phyloP scores from a whole-genome alignment of 2,113 vertebrate genomes.

The Rhinoderma darwinii region DNA sequence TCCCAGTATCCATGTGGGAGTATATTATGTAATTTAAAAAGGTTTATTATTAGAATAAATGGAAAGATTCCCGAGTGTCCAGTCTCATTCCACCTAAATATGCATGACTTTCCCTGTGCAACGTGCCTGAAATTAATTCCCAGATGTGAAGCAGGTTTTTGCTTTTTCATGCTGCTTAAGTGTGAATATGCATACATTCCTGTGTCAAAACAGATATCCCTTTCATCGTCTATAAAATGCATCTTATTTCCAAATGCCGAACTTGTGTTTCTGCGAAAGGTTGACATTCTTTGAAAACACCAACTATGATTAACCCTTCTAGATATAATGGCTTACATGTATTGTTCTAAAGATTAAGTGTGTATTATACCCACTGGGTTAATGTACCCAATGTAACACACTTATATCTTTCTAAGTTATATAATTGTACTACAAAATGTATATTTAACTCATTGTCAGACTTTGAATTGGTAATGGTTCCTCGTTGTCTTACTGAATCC shows the following conservation, averaged over 20 bases:
- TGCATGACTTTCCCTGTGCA: conserved; percentile 22
- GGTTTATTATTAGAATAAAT: conserved; percentile 29
- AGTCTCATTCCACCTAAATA: conserved; percentile 9
- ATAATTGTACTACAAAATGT: too few relatives aligned
- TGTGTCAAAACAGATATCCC: conserved; percentile 22
- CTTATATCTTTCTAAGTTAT: too few relatives aligned
- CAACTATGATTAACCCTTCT: neutral
- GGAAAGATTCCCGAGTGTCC: neutral
- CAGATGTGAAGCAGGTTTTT: conserved; percentile 30
- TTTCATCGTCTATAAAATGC: conserved; percentile 38
- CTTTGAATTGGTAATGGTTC: neutral
- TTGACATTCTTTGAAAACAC: neutral
- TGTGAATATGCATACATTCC: conserved; percentile 39
- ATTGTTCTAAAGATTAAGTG: neutral
- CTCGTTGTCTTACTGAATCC: too few relatives aligned
- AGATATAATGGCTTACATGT: neutral
- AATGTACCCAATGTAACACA: too few relatives aligned
- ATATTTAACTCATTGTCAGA: neutral
- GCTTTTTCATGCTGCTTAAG: conserved; percentile 22
- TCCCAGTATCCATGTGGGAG: neutral
- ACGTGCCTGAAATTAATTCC: conserved; percentile 24
- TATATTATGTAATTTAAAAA: conserved; percentile 10
- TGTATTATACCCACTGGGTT: neutral
- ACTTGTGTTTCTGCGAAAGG: neutral
- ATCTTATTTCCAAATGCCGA: conserved; percentile 24